These are phyloP conservation scores for Euplagia quadripunctaria DNA, from an alignment of 2,888 invertebrate genomes.

Conservation along the genomic window DNA sequence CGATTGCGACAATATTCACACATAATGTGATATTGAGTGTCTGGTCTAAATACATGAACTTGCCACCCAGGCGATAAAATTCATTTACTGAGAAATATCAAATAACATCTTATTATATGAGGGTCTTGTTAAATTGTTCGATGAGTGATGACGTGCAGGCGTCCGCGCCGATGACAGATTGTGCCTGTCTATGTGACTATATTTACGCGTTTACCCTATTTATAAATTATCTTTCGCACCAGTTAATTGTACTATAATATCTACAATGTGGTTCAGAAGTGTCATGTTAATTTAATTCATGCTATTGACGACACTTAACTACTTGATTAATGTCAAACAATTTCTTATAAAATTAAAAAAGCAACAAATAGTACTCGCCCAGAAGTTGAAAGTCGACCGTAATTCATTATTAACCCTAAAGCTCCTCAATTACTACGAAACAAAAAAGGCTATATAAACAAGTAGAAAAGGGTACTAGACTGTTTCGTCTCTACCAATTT, in stretches of 20 bases:
- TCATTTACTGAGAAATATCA: slow-evolving; percentile 31
- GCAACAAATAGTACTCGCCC: background rate
- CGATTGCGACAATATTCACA: slow-evolving; percentile 10
- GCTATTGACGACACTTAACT: too few species aligned
- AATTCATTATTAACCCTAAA: background rate
- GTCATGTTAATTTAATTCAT: background rate
- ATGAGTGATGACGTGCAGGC: slow-evolving; percentile 40
- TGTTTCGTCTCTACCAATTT: too few species aligned
- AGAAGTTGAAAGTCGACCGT: background rate
- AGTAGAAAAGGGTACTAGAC: too few species aligned
- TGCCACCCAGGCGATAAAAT: slow-evolving; percentile 25
- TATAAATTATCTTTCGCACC: slow-evolving; percentile 4
- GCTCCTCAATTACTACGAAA: too few species aligned
- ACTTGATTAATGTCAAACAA: background rate
- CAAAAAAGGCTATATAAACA: too few species aligned
- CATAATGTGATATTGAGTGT: slow-evolving; percentile 12
- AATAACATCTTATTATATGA: slow-evolving; percentile 12
- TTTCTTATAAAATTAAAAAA: background rate
- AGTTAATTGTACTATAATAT: background rate
- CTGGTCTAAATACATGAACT: slow-evolving; percentile 38
- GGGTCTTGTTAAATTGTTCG: slow-evolving; percentile 41
- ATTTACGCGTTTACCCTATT: slow-evolving; percentile 12
- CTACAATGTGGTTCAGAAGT: background rate
- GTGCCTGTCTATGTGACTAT: slow-evolving; percentile 11
- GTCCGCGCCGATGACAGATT: slow-evolving; percentile 40